These are phyloP conservation scores for Pasiphila rectangulata DNA, from an alignment of 2,888 invertebrate species.

Conservation along the genomic window DNA sequence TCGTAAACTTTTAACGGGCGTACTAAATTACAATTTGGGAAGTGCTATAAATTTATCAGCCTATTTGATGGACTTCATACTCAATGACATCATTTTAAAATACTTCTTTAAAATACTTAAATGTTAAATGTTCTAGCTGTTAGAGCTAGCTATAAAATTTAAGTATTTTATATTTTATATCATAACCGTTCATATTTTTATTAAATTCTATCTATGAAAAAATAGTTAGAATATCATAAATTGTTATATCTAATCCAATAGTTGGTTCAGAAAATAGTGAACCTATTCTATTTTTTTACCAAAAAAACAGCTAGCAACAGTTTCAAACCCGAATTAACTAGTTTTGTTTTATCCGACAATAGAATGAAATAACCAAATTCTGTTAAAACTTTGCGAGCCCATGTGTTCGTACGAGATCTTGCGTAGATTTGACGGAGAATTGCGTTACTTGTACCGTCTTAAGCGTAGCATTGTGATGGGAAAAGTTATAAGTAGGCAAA, in stretches of 20 bases:
- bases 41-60: conserved; percentile 55
- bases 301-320: not conserved
- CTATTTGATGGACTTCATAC: conserved; percentile 55
- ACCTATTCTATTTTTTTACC: not conserved
- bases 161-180: no score
- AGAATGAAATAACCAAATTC: conserved; percentile 36
- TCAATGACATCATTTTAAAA: conserved; percentile 40
- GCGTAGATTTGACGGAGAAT: conserved; percentile 51
- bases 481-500: conserved; percentile 67
- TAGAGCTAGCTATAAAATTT: no score
- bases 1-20: conserved; percentile 66
- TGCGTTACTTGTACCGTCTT: conserved; percentile 64
- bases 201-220: no score
- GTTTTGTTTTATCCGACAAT: conserved; percentile 24
- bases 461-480: conserved; percentile 64
- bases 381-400: conserved; percentile 40
- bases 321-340: conserved; percentile 4
- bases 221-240: no score
- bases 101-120: no score
- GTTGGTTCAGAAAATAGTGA: no score
- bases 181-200: no score
- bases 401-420: conserved; percentile 43
- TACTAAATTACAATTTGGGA: conserved; percentile 61
- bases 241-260: no score
- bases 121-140: no score